Evolutionary conservation across 1,140 invertebrate genomes (phyloP).

Genomic region (Pteromalus puparum): DNA sequence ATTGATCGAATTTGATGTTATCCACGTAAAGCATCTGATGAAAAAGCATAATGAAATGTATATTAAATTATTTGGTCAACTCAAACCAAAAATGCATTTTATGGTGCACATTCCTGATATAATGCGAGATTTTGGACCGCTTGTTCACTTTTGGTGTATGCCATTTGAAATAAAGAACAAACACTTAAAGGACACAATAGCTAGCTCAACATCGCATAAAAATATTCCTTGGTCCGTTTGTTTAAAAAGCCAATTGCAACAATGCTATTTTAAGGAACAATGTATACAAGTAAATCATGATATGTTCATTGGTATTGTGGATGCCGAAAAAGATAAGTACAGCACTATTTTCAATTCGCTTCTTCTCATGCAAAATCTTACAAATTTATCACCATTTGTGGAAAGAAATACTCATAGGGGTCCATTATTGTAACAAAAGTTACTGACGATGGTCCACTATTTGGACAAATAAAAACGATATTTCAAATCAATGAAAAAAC

Average conservation of each 20-base stretch:
- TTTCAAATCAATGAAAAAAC: no score
- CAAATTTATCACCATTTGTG: no score
- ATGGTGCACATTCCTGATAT: constrained; percentile 36
- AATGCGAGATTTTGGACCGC: constrained; percentile 26
- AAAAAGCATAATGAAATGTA: constrained; percentile 30
- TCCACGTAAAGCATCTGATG: constrained; percentile 2
- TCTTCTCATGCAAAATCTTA: no score
- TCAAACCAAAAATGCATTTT: constrained; percentile 50
- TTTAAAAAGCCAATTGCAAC: not conserved
- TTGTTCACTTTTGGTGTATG: constrained; percentile 51
- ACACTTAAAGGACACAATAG: constrained; percentile 40
- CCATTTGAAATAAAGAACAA: constrained; percentile 55
- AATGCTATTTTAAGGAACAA: not conserved
- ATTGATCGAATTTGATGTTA: constrained; percentile 1
- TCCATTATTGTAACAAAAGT: no score
- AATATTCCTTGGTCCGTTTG: not conserved
- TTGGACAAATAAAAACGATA: no score
- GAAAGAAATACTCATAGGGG: no score
- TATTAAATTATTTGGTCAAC: constrained; percentile 44
- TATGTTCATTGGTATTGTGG: no score
- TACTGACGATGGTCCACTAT: no score
- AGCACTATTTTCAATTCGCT: no score
- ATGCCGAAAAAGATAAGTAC: no score
- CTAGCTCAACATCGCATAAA: not conserved
- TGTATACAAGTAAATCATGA: no score